Conservation (phyloP, 1,140 invertebrate genomes). For the Callitettix versicolor region DNA sequence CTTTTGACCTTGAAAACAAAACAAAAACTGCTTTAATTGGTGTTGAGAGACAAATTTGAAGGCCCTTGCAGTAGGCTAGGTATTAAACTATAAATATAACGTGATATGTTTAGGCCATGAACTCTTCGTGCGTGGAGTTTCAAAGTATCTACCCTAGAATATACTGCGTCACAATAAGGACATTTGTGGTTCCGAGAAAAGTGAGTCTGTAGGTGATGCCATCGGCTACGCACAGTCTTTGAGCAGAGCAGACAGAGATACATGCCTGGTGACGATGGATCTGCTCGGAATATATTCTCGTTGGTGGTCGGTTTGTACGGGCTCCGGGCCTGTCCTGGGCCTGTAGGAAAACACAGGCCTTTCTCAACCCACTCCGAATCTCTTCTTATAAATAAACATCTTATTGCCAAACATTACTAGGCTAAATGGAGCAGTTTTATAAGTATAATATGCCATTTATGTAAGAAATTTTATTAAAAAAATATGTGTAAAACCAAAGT, state of each 20-base stretch:
- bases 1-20: too few species aligned
- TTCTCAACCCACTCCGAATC: not conserved
- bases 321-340: not conserved
- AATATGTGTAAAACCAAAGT: too few species aligned
- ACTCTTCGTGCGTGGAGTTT: conserved; percentile 24
- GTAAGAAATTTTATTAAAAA: too few species aligned
- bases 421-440: too few species aligned
- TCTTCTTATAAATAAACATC: too few species aligned
- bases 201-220: conserved; percentile 79
- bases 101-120: conserved; percentile 13
- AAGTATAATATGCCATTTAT: too few species aligned
- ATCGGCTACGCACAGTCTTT: conserved; percentile 74
- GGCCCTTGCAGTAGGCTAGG: too few species aligned
- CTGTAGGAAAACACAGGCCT: not conserved
- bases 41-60: too few species aligned
- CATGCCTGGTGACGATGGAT: conserved; percentile 21
- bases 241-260: conserved; percentile 58
- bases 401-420: too few species aligned
- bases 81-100: not conserved
- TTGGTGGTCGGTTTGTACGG: not conserved
- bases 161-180: conserved; percentile 72
- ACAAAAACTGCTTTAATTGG: too few species aligned
- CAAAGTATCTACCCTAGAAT: conserved; percentile 66
- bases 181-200: conserved; percentile 64
- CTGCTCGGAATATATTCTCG: conserved; percentile 22